phyloP scores from a whole-genome alignment of 2,797 vertebrate species.

The Argentina silus region DNA sequence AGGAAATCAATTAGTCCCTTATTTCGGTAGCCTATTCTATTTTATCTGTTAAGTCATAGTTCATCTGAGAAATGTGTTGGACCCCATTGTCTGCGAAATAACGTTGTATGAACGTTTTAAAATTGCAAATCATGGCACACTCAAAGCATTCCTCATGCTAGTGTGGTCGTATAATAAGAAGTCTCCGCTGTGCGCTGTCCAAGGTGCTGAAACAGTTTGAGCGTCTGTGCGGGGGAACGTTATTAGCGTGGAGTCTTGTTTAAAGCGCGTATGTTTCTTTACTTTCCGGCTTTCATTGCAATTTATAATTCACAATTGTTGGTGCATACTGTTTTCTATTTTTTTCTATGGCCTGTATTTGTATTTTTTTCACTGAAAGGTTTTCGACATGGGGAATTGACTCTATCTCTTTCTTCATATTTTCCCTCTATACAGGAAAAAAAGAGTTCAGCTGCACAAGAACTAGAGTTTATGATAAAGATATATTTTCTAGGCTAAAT shows the following conservation, averaged over 20 bases:
- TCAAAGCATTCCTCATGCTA: background rate
- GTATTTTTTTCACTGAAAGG: background rate
- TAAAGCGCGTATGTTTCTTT: background rate
- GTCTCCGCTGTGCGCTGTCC: conserved; percentile 55
- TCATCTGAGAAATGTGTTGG: background rate
- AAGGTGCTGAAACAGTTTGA: conserved; percentile 59
- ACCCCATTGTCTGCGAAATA: background rate
- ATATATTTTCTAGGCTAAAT: background rate
- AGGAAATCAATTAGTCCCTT: background rate
- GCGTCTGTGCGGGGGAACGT: background rate
- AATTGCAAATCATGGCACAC: background rate
- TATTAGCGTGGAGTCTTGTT: background rate
- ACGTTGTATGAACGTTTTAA: background rate
- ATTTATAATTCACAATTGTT: background rate
- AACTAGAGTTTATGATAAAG: conserved; percentile 8
- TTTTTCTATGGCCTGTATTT: background rate
- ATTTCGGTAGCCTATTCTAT: no score
- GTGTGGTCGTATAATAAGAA: background rate
- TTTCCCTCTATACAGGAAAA: conserved; percentile 9
- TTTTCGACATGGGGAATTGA: background rate
- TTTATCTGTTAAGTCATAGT: background rate
- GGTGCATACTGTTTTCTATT: no score
- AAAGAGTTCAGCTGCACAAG: conserved; percentile 13
- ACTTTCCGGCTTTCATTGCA: background rate
- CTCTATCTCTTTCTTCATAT: conserved; percentile 2